phyloP scores from a whole-genome alignment of 2,797 vertebrate genomes.

The Falco biarmicus region DNA sequence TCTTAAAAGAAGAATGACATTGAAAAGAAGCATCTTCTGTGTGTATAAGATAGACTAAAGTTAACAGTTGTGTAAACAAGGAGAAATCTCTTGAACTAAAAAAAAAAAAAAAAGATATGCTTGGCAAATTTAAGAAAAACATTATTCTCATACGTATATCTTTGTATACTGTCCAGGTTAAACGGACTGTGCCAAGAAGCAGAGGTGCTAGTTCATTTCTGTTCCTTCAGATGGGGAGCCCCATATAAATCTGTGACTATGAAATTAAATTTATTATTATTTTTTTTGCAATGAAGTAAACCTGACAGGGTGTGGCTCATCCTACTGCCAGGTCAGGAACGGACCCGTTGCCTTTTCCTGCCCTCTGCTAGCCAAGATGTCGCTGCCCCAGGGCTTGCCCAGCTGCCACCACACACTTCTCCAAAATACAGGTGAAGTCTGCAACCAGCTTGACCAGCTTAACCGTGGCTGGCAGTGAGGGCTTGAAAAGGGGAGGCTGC shows the following conservation, averaged over 20 bases:
- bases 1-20: neutral
- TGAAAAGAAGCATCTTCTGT: neutral
- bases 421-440: neutral
- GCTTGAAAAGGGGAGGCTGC: neutral
- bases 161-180: neutral
- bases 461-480: neutral
- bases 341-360: neutral
- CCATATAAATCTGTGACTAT: fast-evolving
- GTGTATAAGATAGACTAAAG: neutral
- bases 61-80: neutral
- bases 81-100: neutral
- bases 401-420: neutral
- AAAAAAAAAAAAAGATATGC: too few relatives aligned
- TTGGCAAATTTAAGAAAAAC: neutral
- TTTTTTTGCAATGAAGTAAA: neutral
- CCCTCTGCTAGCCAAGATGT: neutral
- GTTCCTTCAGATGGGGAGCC: neutral
- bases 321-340: neutral
- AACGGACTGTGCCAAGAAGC: neutral
- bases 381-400: neutral
- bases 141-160: neutral
- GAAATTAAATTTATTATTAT: neutral
- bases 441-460: neutral
- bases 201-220: neutral
- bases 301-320: fast-evolving